phyloP scores from a whole-genome alignment of 2,888 invertebrate species.

The Lepidocyrtinus sp. region DNA sequence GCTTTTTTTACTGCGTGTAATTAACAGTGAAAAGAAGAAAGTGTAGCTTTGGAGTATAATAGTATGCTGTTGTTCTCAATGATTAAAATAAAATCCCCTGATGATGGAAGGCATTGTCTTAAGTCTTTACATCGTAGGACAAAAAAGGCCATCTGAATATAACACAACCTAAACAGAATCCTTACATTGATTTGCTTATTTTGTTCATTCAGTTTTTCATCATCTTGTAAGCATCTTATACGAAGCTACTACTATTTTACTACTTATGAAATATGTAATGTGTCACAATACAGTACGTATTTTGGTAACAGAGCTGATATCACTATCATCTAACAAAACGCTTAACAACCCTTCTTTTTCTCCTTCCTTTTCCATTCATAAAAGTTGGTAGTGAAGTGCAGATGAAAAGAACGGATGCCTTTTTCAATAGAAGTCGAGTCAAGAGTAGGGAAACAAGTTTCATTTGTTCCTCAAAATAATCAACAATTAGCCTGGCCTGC shows the following conservation, averaged over 20 bases:
- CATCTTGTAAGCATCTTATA: no score
- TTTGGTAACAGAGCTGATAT: not conserved
- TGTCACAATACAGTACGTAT: not conserved
- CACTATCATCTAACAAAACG: not conserved
- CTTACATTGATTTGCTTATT: not conserved
- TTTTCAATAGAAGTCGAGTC: not conserved
- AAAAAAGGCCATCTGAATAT: no score
- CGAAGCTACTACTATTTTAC: not conserved
- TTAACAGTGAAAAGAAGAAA: not conserved
- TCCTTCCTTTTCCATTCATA: not conserved
- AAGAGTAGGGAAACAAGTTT: not conserved
- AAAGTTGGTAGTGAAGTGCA: no score
- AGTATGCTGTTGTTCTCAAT: not conserved
- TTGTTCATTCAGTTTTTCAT: not conserved
- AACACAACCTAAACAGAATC: not conserved
- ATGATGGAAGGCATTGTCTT: not conserved
- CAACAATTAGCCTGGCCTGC: no score
- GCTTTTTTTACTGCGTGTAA: not conserved
- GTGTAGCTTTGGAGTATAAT: no score
- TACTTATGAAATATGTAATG: no score
- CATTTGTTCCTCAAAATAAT: not conserved
- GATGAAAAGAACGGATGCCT: not conserved
- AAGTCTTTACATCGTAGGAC: no score
- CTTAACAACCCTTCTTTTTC: not conserved
- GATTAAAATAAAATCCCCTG: not conserved